Conservation (phyloP, 2,888 invertebrate genomes). For the Halictus ligatus region DNA sequence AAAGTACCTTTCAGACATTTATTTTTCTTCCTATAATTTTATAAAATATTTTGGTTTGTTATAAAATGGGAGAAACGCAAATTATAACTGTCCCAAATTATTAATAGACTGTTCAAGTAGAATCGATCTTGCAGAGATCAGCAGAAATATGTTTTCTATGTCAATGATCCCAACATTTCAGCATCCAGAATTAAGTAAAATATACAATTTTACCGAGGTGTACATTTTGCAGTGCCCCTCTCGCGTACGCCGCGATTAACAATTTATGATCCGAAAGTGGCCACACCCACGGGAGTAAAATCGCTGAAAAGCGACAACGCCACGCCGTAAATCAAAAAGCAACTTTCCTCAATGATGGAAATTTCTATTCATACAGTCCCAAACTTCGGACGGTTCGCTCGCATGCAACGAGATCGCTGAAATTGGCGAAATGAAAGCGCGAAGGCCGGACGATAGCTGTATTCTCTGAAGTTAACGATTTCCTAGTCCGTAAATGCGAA, state of each 20-base stretch:
- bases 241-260: background rate
- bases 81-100: background rate
- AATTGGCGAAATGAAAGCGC: background rate
- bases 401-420: background rate
- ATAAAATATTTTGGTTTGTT: too few species aligned
- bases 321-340: background rate
- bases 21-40: too few species aligned
- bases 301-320: background rate
- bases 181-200: background rate
- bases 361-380: background rate
- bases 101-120: background rate
- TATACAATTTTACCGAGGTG: background rate
- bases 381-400: background rate
- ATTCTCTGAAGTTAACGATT: background rate
- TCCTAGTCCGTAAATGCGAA: conserved; percentile 3
- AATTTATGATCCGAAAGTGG: background rate
- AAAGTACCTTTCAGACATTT: too few species aligned
- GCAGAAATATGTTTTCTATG: background rate
- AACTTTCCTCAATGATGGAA: background rate
- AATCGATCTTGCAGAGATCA: too few species aligned
- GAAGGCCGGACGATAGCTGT: background rate
- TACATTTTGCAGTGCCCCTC: background rate
- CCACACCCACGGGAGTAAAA: background rate
- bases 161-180: background rate
- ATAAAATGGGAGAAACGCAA: too few species aligned